Evolutionary conservation across 1,140 invertebrate species (phyloP).

Genomic region (Rhizoglyphus robini): DNA sequence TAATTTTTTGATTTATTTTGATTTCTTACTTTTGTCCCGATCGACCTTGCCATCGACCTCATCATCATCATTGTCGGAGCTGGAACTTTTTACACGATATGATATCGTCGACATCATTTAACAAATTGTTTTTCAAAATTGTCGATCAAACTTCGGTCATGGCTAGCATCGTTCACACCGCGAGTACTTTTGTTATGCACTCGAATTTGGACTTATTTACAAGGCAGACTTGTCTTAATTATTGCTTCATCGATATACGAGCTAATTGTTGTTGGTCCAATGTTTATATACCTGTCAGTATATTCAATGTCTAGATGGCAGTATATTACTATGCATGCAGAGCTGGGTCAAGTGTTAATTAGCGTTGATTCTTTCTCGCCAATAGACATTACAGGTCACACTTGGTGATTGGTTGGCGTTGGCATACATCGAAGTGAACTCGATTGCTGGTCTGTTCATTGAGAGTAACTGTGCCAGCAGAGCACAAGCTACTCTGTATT

Average conservation of each 20-base stretch:
- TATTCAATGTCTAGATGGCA: background rate
- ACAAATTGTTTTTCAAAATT: too few species aligned
- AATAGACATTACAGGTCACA: background rate
- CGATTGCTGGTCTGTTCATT: background rate
- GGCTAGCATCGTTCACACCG: background rate
- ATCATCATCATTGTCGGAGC: too few species aligned
- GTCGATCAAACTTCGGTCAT: too few species aligned
- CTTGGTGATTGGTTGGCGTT: background rate
- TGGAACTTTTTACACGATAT: too few species aligned
- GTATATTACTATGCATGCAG: background rate
- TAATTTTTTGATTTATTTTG: too few species aligned
- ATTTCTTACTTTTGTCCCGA: too few species aligned
- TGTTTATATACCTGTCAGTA: too few species aligned
- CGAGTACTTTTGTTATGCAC: background rate
- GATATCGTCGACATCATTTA: too few species aligned
- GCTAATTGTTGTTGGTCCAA: conserved; percentile 1
- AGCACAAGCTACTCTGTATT: too few species aligned
- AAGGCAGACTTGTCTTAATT: background rate
- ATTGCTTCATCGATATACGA: background rate
- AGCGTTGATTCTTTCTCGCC: too few species aligned
- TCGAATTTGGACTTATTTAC: background rate
- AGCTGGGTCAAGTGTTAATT: background rate
- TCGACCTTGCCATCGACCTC: too few species aligned
- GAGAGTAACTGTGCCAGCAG: too few species aligned
- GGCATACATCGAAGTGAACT: background rate